Percentiles rank a stretch among this genome's conserved stretches.
phyloP scores from a whole-genome alignment of 53 echinoderm and acorn worm species.

The Paelopatides confundens region DNA sequence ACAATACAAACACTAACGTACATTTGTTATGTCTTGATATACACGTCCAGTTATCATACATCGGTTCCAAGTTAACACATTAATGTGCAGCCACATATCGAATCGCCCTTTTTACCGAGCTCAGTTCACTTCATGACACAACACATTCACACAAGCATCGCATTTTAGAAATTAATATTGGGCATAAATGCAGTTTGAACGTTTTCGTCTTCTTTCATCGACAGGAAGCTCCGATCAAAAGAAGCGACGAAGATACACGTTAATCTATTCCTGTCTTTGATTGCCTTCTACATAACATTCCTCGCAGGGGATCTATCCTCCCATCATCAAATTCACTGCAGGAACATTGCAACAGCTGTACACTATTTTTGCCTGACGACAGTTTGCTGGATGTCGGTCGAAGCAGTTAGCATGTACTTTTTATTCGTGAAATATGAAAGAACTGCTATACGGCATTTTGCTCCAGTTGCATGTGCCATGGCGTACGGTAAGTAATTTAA shows the following conservation, averaged over 20 bases:
- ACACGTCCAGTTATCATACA: too few species aligned
- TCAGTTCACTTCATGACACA: too few species aligned
- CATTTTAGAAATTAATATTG: too few species aligned
- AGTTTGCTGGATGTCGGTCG: slow-evolving; percentile 6
- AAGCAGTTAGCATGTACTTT: slow-evolving; percentile 6
- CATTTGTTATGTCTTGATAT: too few species aligned
- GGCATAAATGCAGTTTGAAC: too few species aligned
- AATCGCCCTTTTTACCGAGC: too few species aligned
- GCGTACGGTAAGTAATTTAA: slow-evolving; percentile 10
- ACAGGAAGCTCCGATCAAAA: not conserved
- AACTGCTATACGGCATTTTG: not conserved
- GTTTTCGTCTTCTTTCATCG: too few species aligned
- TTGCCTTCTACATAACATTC: slow-evolving; percentile 3
- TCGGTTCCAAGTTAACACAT: too few species aligned
- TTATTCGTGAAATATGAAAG: slow-evolving; percentile 2
- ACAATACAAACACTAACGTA: too few species aligned
- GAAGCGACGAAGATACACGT: not conserved
- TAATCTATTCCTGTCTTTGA: not conserved
- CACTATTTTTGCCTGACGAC: slow-evolving; percentile 3
- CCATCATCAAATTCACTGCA: not conserved
- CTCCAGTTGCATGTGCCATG: not conserved
- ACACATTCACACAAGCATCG: too few species aligned
- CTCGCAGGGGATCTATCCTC: not conserved
- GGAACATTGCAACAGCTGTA: not conserved
- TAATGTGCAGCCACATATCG: too few species aligned